Conservation (phyloP, 2,888 invertebrate species). For the Eupithecia dodoneata region DNA sequence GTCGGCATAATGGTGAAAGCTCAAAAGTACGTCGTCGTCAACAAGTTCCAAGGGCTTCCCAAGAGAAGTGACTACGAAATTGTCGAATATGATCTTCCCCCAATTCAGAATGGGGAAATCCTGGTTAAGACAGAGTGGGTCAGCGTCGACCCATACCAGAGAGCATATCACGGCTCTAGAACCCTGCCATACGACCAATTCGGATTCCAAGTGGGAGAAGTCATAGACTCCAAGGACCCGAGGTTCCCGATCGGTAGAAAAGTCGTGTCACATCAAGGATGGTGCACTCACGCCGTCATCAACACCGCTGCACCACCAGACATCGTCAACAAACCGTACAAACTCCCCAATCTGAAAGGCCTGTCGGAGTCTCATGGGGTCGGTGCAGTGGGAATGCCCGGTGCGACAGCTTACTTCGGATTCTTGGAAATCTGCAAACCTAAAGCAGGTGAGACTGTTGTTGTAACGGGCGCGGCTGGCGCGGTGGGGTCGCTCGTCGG, state of each 20-base stretch:
- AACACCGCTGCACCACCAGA: slow-evolving; percentile 34
- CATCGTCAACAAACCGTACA: slow-evolving; percentile 50
- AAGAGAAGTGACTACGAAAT: slow-evolving; percentile 84
- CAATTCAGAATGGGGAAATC: slow-evolving; percentile 83
- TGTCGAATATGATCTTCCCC: slow-evolving; percentile 84
- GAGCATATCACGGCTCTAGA: slow-evolving; percentile 50
- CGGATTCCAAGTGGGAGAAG: slow-evolving; percentile 59
- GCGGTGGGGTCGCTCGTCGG: slow-evolving; percentile 85
- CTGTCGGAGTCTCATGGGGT: slow-evolving; percentile 83
- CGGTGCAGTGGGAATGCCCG: slow-evolving; percentile 88
- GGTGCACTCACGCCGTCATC: slow-evolving; percentile 83
- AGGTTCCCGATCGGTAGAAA: slow-evolving; percentile 85
- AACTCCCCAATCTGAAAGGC: slow-evolving; percentile 82
- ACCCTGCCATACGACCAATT: slow-evolving; percentile 49
- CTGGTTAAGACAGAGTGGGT: slow-evolving; percentile 61
- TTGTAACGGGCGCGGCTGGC: slow-evolving; percentile 89
- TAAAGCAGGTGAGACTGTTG: slow-evolving; percentile 88
- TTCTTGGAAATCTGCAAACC: slow-evolving; percentile 87
- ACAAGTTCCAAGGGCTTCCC: slow-evolving; percentile 84
- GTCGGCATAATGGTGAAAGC: slow-evolving; percentile 74
- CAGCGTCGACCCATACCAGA: slow-evolving; percentile 64
- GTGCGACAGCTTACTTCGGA: slow-evolving; percentile 90
- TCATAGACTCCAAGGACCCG: slow-evolving; percentile 65
- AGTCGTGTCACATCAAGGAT: slow-evolving; percentile 86
- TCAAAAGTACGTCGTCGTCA: slow-evolving; percentile 83